A percentile compares a stretch with the other conserved stretches of the same genome.
Evolutionary conservation across 2,888 invertebrate species (phyloP).

Genomic region (Euplexia lucipara): DNA sequence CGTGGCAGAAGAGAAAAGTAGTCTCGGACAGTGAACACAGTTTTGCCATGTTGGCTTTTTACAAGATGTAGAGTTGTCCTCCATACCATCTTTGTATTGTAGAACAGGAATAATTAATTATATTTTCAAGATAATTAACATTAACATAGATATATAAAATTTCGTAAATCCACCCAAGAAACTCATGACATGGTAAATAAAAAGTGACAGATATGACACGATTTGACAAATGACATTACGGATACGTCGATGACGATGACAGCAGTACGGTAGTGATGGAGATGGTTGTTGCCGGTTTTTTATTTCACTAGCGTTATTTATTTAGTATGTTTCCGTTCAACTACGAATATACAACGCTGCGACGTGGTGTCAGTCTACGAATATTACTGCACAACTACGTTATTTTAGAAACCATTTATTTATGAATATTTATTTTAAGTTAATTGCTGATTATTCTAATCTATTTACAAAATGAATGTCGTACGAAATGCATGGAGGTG

Average conservation of each 20-base stretch:
- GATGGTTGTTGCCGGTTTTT: background rate
- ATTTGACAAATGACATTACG: conserved; percentile 35
- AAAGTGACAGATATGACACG: conserved; percentile 57
- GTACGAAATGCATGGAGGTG: too few relatives aligned
- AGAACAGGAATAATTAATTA: conserved; percentile 47
- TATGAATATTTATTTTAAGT: too few relatives aligned
- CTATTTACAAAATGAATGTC: too few relatives aligned
- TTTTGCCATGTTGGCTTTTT: conserved; percentile 91
- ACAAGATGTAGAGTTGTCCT: conserved; percentile 81
- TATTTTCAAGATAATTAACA: conserved; percentile 45
- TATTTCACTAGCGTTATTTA: too few relatives aligned
- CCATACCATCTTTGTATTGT: conserved; percentile 86
- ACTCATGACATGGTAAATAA: conserved; percentile 64
- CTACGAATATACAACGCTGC: too few relatives aligned
- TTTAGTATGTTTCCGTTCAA: too few relatives aligned
- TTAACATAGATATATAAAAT: conserved; percentile 42
- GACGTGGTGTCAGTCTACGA: too few relatives aligned
- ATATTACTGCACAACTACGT: too few relatives aligned
- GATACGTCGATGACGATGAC: conserved; percentile 5
- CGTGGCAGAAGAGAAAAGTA: conserved; percentile 89
- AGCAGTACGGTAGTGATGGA: background rate
- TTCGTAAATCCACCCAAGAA: conserved; percentile 65
- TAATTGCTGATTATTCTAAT: too few relatives aligned
- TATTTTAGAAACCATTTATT: too few relatives aligned
- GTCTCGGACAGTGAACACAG: conserved; percentile 92